These are phyloP conservation scores for Enteromius argenteus DNA, from an alignment of 2,797 vertebrate genomes.

Conservation along the genomic window DNA sequence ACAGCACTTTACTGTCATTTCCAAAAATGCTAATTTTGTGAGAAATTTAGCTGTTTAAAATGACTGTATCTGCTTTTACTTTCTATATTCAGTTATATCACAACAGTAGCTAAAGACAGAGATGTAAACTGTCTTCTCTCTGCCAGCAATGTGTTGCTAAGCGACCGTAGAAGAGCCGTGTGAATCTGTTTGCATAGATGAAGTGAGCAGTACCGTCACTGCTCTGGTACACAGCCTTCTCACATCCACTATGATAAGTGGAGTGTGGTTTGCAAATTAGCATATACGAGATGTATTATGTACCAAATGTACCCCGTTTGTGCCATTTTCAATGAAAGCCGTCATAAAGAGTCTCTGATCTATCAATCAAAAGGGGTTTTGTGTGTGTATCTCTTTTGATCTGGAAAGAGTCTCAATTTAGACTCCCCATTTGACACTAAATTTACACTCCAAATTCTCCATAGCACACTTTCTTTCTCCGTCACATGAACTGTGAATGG, in stretches of 20 bases:
- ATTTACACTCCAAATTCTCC: neutral
- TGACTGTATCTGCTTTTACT: constrained; percentile 32
- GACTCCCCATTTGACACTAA: neutral
- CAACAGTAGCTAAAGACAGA: constrained; percentile 52
- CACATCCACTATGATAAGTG: constrained; percentile 31
- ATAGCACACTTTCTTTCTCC: constrained; percentile 7
- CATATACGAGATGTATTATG: constrained; percentile 22
- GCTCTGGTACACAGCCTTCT: constrained; percentile 36
- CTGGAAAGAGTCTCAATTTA: neutral
- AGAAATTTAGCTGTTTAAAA: constrained; percentile 15
- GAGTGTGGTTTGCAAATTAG: constrained; percentile 28
- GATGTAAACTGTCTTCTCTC: constrained; percentile 58
- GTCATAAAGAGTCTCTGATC: constrained; percentile 1
- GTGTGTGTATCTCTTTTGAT: neutral
- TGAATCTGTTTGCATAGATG: constrained; percentile 66
- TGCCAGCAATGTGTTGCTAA: constrained; percentile 66
- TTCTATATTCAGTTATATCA: constrained; percentile 36
- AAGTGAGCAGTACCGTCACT: constrained; percentile 46
- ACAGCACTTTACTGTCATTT: constrained; percentile 21
- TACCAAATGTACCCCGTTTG: neutral
- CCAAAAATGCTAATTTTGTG: neutral
- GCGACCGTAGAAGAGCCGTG: constrained; percentile 64
- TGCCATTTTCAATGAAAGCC: constrained; percentile 11
- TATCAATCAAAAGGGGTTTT: constrained; percentile 29
- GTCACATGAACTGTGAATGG: constrained; percentile 38